Percentiles rank a stretch among this genome's conserved stretches.
These are phyloP conservation scores for Hydra vulgaris DNA, from an alignment of 30 jellyfish, hydroid and myxozoan genomes.

Conservation along the genomic window DNA sequence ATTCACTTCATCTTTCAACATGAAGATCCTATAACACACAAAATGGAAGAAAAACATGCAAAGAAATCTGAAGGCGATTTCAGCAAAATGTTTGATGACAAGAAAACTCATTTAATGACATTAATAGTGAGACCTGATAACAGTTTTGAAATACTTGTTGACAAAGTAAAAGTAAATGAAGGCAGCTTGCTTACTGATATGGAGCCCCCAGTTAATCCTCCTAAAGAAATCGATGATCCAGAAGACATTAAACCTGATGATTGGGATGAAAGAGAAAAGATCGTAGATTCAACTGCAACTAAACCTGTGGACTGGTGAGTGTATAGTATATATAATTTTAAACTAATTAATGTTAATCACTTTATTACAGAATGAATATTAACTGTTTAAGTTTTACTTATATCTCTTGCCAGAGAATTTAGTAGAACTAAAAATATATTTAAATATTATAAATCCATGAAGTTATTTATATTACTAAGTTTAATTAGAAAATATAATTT, in stretches of 20 bases:
- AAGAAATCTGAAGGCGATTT: constrained; percentile 76
- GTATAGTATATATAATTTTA: not conserved
- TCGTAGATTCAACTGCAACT: constrained; percentile 64
- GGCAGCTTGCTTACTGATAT: constrained; percentile 69
- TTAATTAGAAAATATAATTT: no score
- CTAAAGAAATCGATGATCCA: constrained; percentile 86
- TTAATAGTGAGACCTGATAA: constrained; percentile 62
- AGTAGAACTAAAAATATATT: no score
- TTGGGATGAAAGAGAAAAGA: constrained; percentile 97
- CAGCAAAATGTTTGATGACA: constrained; percentile 70
- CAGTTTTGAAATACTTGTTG: constrained; percentile 59
- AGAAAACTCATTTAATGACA: constrained; percentile 73
- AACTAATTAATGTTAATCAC: no score
- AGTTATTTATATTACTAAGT: no score
- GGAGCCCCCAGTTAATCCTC: constrained; percentile 96
- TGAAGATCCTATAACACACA: constrained; percentile 75
- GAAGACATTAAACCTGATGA: constrained; percentile 85
- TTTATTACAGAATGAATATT: no score
- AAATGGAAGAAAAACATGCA: constrained; percentile 87
- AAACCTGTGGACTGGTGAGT: constrained; percentile 97
- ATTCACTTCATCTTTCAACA: constrained; percentile 93
- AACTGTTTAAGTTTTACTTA: no score
- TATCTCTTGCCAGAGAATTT: no score
- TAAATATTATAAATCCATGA: no score
- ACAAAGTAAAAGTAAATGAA: constrained; percentile 49